phyloP scores from a whole-genome alignment of 2,113 vertebrate species.

The Guaruba guarouba region DNA sequence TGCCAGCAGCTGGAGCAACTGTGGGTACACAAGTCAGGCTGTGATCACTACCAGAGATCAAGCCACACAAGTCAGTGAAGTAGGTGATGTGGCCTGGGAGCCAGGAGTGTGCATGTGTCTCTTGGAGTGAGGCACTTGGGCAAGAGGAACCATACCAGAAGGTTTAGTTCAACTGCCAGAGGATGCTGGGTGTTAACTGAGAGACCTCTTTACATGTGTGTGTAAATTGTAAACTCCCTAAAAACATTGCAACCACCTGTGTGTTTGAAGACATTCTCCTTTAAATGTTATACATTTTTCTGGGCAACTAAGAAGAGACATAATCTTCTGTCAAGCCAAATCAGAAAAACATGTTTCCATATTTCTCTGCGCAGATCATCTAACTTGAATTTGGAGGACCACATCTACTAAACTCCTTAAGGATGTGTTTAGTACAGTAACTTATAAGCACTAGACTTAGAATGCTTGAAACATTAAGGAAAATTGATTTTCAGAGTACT shows the following conservation, averaged over 20 bases:
- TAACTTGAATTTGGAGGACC: neutral
- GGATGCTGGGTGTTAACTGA: neutral
- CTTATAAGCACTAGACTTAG: neutral
- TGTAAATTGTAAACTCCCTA: neutral
- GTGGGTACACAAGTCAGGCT: neutral
- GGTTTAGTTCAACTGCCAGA: neutral
- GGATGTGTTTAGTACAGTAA: neutral
- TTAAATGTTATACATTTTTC: neutral
- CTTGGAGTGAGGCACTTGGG: neutral
- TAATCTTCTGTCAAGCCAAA: neutral
- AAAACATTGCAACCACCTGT: neutral
- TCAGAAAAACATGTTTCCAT: neutral
- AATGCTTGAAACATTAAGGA: neutral
- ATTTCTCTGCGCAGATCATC: neutral
- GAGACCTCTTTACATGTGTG: neutral
- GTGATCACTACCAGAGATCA: neutral
- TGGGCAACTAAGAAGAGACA: neutral
- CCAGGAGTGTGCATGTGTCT: rapidly evolving
- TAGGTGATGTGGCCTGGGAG: neutral
- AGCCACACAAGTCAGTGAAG: neutral
- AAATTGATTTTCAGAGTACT: neutral
- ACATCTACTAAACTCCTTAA: neutral
- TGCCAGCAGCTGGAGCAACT: neutral
- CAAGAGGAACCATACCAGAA: neutral
- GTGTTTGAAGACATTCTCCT: neutral